phyloP scores from a whole-genome alignment of 2,113 vertebrate genomes.

The Pelobates fuscus region DNA sequence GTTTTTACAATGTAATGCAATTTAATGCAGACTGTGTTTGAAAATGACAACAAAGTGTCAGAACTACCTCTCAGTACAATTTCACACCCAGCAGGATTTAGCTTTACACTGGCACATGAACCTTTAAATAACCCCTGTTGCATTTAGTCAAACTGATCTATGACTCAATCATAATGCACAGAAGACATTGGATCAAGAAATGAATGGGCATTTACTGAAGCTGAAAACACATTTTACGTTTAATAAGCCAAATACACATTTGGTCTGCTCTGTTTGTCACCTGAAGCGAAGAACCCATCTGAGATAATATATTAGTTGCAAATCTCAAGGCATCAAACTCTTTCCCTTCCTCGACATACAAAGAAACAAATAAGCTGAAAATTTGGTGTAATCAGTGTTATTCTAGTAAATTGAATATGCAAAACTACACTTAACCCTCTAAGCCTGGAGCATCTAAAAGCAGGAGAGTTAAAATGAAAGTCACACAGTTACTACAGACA shows the following conservation, averaged over 20 bases:
- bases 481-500: no score
- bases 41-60: neutral
- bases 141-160: conserved; percentile 22
- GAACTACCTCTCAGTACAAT: neutral
- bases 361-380: conserved; percentile 3
- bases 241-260: conserved; percentile 42
- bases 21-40: neutral
- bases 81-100: neutral
- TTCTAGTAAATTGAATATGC: neutral
- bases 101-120: neutral
- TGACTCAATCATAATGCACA: conserved; percentile 7
- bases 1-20: no score
- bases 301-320: conserved; percentile 35
- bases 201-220: conserved; percentile 32
- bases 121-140: conserved; percentile 18
- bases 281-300: conserved; percentile 31
- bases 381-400: neutral
- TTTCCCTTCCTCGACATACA: neutral
- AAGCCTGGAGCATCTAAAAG: no score
- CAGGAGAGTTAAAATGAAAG: no score
- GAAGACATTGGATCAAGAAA: conserved; percentile 23
- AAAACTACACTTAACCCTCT: no score
- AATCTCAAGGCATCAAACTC: conserved; percentile 11
- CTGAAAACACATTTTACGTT: conserved; percentile 40
- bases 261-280: conserved; percentile 27